phyloP scores from a whole-genome alignment of 2,888 invertebrate genomes.

The Lasioglossum leucozonium region DNA sequence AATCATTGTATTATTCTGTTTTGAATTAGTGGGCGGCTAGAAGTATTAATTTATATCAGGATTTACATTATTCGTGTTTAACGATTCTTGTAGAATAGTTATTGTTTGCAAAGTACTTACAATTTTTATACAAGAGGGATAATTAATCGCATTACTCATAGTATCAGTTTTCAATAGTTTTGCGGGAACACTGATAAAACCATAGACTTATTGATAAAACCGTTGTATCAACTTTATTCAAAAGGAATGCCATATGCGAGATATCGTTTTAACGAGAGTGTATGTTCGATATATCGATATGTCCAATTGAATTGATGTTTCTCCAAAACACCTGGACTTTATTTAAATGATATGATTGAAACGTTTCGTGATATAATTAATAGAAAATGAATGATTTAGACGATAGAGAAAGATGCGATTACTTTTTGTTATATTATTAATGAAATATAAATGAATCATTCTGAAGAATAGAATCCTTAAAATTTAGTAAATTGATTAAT shows the following conservation, averaged over 20 bases:
- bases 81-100: neutral
- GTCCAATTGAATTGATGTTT: neutral
- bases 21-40: slow-evolving; percentile 43
- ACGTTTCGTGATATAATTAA: too few species aligned
- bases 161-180: neutral
- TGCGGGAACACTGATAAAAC: neutral
- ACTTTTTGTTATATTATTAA: too few species aligned
- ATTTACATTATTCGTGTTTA: neutral
- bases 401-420: neutral
- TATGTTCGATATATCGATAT: neutral
- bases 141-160: slow-evolving; percentile 45
- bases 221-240: neutral
- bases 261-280: neutral
- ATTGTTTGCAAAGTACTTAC: slow-evolving; percentile 43
- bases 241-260: neutral
- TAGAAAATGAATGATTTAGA: neutral
- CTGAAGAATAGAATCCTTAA: neutral
- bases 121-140: slow-evolving; percentile 66
- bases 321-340: neutral
- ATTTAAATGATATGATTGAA: too few species aligned
- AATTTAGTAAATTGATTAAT: neutral
- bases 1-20: slow-evolving; percentile 12
- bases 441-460: neutral
- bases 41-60: neutral
- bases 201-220: neutral